These are phyloP conservation scores for Diorhabda elongata DNA, from an alignment of 1,140 invertebrate genomes.

Conservation along the genomic window DNA sequence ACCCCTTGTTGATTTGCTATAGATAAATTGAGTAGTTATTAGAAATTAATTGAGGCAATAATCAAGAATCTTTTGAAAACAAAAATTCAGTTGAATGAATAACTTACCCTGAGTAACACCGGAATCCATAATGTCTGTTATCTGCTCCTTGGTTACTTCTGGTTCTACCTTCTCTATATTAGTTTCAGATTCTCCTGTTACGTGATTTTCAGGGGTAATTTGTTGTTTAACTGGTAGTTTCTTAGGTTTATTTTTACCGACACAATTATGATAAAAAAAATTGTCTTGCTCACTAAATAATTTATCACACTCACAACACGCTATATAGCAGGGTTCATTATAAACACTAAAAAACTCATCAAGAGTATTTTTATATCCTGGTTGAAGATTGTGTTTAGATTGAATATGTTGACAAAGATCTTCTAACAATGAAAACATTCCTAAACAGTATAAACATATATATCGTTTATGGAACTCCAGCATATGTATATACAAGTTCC, in stretches of 20 bases:
- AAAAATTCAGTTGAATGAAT: no score
- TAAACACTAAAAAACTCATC: constrained; percentile 62
- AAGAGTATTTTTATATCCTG: constrained; percentile 58
- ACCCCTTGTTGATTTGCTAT: no score
- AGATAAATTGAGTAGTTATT: no score
- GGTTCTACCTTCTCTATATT: neutral
- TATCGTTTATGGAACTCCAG: constrained; percentile 69
- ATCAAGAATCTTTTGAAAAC: no score
- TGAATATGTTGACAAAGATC: constrained; percentile 69
- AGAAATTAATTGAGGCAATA: no score
- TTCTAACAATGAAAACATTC: constrained; percentile 73
- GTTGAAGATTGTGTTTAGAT: constrained; percentile 68
- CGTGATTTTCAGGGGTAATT: constrained; percentile 37
- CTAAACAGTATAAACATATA: constrained; percentile 74
- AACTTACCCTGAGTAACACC: neutral
- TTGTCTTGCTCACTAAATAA: constrained; percentile 67
- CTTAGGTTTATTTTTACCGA: constrained; percentile 21
- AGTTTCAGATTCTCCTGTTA: constrained; percentile 34
- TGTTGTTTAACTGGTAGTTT: constrained; percentile 28
- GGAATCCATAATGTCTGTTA: neutral
- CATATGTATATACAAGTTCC: constrained; percentile 79
- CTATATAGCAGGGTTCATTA: constrained; percentile 65
- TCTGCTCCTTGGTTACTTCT: neutral
- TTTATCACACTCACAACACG: constrained; percentile 74
- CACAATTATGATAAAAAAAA: constrained; percentile 68